These are phyloP conservation scores for Heliothis peltigera DNA, from an alignment of 2,888 invertebrate genomes.

Conservation along the genomic window DNA sequence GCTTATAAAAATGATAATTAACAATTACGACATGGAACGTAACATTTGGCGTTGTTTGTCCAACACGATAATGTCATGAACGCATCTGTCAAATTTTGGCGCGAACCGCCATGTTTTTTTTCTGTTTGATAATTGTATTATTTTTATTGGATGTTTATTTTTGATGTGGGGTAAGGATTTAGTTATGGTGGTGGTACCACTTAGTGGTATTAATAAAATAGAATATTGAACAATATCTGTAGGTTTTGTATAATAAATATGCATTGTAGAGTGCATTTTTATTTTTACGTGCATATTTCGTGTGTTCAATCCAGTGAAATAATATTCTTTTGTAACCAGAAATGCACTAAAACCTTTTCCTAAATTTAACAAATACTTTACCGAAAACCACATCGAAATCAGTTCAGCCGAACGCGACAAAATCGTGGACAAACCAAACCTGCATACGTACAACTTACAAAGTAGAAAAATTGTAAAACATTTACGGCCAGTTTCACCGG, in stretches of 20 bases:
- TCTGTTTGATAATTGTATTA: conserved; percentile 56
- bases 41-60: conserved; percentile 87
- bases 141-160: conserved; percentile 52
- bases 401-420: too few relatives aligned
- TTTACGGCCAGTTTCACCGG: too few relatives aligned
- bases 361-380: too few relatives aligned
- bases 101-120: conserved; percentile 60
- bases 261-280: too few relatives aligned
- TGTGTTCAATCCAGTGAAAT: too few relatives aligned
- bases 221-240: background rate
- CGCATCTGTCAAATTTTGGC: conserved; percentile 79
- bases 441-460: too few relatives aligned
- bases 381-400: too few relatives aligned
- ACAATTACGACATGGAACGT: conserved; percentile 77
- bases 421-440: too few relatives aligned
- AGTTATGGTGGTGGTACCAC: conserved; percentile 23
- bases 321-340: too few relatives aligned
- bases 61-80: conserved; percentile 79
- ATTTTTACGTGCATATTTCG: too few relatives aligned
- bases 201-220: conserved; percentile 20
- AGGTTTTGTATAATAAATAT: background rate
- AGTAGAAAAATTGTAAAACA: too few relatives aligned
- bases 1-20: conserved; percentile 88
- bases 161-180: conserved; percentile 32
- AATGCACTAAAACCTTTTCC: too few relatives aligned